A percentile compares a stretch with the other conserved stretches of the same genome.
These are phyloP conservation scores for Syngnathoides biaculeatus DNA, from an alignment of 2,113 vertebrate genomes.

Conservation along the genomic window DNA sequence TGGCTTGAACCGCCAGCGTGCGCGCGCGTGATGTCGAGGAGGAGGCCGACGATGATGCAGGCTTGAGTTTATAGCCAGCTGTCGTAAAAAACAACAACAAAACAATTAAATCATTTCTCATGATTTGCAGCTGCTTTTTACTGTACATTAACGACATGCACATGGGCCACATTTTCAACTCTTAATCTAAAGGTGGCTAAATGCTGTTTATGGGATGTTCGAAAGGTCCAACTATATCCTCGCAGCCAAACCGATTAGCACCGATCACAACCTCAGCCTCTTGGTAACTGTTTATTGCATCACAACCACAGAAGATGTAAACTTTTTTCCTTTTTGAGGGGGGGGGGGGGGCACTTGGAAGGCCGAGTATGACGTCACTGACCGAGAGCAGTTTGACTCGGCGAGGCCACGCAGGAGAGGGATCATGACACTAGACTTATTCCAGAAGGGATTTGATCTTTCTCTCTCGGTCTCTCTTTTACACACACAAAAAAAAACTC, in stretches of 20 bases:
- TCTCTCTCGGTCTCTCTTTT: background rate
- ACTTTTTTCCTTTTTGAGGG: slow-evolving; percentile 45
- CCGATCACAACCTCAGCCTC: slow-evolving; percentile 52
- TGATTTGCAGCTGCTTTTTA: slow-evolving; percentile 42
- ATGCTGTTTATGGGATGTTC: slow-evolving; percentile 15
- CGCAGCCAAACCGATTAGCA: slow-evolving; percentile 43
- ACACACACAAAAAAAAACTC: background rate
- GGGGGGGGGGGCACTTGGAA: slow-evolving; percentile 1
- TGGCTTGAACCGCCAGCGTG: background rate
- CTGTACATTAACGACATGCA: slow-evolving; percentile 25
- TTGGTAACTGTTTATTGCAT: slow-evolving; percentile 59
- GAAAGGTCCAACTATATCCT: slow-evolving; percentile 42
- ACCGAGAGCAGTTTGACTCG: slow-evolving; percentile 61
- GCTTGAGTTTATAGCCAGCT: slow-evolving; percentile 44
- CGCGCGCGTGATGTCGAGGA: no score
- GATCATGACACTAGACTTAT: slow-evolving; percentile 20
- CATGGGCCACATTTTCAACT: background rate
- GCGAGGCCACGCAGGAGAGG: slow-evolving; percentile 32
- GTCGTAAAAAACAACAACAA: slow-evolving; percentile 25
- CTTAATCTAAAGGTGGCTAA: slow-evolving; percentile 11
- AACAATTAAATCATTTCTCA: slow-evolving; percentile 25
- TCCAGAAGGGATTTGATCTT: slow-evolving; percentile 25
- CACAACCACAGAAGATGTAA: slow-evolving; percentile 63
- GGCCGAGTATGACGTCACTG: slow-evolving; percentile 58
- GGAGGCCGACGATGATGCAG: slow-evolving; percentile 23